A percentile compares a stretch with the other conserved stretches of the same genome.
phyloP scores from a whole-genome alignment of 2,888 invertebrate genomes.

The Girardia tigrina region DNA sequence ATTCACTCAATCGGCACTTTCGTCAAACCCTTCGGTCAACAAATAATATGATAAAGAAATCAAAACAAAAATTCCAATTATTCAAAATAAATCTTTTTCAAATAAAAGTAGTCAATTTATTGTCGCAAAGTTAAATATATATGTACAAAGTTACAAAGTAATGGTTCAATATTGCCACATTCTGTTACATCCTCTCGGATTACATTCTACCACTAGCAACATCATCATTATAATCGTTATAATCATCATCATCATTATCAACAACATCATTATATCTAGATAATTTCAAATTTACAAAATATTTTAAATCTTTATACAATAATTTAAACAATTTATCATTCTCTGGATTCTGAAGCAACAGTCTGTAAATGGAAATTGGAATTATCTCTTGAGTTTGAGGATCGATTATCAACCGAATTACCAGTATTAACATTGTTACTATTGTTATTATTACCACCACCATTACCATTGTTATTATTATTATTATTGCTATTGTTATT shows the following conservation, averaged over 20 bases:
- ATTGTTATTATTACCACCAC: not conserved
- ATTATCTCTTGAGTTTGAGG: not conserved
- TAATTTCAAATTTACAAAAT: not conserved
- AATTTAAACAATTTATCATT: not conserved
- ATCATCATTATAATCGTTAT: not conserved
- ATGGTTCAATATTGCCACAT: no score
- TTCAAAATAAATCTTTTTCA: no score
- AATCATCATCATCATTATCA: not conserved
- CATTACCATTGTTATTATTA: not conserved
- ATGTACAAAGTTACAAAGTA: no score
- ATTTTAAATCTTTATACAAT: not conserved
- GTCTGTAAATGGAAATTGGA: not conserved
- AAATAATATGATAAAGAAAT: no score
- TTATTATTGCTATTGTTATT: not conserved
- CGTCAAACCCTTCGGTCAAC: no score
- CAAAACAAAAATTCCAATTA: no score
- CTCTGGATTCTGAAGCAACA: not conserved
- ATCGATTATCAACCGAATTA: not conserved
- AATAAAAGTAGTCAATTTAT: no score
- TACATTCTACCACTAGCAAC: no score
- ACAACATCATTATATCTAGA: not conserved
- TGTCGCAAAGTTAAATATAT: no score
- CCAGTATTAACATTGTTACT: not conserved
- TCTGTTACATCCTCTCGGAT: no score
- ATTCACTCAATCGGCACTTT: no score